Conservation (phyloP, 2,113 vertebrate species). For the Mesocricetus auratus region DNA sequence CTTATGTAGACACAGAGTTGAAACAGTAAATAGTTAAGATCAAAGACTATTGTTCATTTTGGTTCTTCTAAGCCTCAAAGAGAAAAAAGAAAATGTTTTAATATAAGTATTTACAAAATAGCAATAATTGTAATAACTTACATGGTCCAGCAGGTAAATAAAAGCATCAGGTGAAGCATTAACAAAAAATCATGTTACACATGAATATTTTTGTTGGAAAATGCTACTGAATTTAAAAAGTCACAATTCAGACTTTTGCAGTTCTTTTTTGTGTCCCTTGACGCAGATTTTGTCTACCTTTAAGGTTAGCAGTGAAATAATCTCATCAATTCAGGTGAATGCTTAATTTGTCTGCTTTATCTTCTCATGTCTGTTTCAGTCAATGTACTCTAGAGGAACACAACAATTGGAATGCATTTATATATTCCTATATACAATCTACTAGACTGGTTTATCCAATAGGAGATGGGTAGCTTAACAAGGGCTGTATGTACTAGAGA, state of each 20-base stretch:
- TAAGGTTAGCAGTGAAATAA: neutral
- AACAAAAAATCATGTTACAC: neutral
- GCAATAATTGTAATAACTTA: neutral
- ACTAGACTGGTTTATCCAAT: neutral
- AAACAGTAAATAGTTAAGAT: neutral
- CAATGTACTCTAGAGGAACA: no score
- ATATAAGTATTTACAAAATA: conserved; percentile 39
- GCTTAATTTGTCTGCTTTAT: neutral
- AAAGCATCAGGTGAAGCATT: neutral
- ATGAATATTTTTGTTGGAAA: neutral
- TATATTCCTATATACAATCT: neutral
- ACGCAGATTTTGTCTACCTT: neutral
- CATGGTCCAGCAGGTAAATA: neutral
- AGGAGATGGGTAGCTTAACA: no score
- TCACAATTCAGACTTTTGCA: neutral
- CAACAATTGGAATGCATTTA: neutral
- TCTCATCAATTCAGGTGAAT: neutral
- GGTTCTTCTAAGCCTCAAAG: neutral
- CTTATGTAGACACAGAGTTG: neutral
- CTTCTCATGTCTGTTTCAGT: neutral
- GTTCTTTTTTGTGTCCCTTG: neutral
- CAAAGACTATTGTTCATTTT: neutral
- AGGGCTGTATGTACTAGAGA: neutral
- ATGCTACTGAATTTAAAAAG: neutral
- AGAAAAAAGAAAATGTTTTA: neutral